phyloP scores from a whole-genome alignment of 53 echinoderm and acorn worm species.

The Luidia sarsii region DNA sequence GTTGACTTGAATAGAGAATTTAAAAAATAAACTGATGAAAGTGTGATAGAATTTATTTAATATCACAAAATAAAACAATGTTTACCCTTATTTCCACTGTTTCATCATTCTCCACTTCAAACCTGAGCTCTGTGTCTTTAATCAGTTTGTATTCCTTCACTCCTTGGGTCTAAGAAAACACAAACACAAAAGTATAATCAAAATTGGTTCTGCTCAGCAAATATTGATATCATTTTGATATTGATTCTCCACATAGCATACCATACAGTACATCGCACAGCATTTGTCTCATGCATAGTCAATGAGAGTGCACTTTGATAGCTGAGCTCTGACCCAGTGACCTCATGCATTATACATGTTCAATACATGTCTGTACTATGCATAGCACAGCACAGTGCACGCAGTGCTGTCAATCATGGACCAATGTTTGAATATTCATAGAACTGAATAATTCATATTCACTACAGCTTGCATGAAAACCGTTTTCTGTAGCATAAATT shows the following conservation, averaged over 20 bases:
- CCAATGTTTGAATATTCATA: conserved; percentile 48
- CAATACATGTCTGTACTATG: too few relatives aligned
- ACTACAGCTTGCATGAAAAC: not conserved
- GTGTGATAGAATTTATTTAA: too few relatives aligned
- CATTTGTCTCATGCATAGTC: not conserved
- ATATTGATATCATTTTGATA: not conserved
- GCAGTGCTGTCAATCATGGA: conserved; percentile 14
- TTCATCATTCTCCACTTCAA: conserved; percentile 94
- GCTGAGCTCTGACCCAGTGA: too few relatives aligned
- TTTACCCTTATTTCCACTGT: conserved; percentile 47
- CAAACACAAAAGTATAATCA: not conserved
- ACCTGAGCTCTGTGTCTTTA: conserved; percentile 86
- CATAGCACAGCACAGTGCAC: too few relatives aligned
- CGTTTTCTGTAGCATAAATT: not conserved
- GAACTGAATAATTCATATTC: not conserved
- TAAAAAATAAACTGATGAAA: too few relatives aligned
- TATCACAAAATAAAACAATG: not conserved
- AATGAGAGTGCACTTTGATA: not conserved
- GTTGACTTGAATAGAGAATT: too few relatives aligned
- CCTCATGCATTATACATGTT: too few relatives aligned
- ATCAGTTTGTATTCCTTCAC: conserved; percentile 69
- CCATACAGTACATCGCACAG: conserved; percentile 14
- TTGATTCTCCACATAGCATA: not conserved
- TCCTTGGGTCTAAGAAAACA: conserved; percentile 31
- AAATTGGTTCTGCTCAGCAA: too few relatives aligned